phyloP scores from a whole-genome alignment of 1,140 invertebrate genomes.

The Drosophila subpulchrella region DNA sequence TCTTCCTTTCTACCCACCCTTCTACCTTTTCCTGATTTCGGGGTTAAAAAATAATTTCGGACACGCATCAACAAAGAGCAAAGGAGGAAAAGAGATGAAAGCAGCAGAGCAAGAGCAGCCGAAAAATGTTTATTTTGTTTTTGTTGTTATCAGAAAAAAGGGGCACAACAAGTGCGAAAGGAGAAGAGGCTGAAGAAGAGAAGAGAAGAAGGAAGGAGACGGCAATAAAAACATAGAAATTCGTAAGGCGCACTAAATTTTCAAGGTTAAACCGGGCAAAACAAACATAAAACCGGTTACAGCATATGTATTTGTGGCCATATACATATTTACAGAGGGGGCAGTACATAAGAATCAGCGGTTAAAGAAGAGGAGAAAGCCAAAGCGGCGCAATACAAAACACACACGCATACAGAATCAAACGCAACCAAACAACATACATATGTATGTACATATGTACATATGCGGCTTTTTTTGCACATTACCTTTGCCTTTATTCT shows the following conservation, averaged over 20 bases:
- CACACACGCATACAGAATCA: background rate
- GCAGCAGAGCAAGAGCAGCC: background rate
- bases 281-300: slow-evolving; percentile 83
- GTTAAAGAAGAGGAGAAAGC: slow-evolving; percentile 15
- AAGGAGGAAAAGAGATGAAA: background rate
- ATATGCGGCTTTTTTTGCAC: slow-evolving; percentile 1
- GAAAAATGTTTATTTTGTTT: slow-evolving; percentile 40
- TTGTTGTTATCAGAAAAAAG: slow-evolving; percentile 29
- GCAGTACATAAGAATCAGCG: slow-evolving; percentile 13
- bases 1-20: background rate
- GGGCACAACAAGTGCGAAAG: slow-evolving; percentile 75
- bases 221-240: slow-evolving; percentile 77
- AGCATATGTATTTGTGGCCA: slow-evolving; percentile 45
- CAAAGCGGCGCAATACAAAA: slow-evolving; percentile 41
- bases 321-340: slow-evolving; percentile 13
- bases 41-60: slow-evolving; percentile 26
- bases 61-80: slow-evolving; percentile 21
- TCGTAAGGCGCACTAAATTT: slow-evolving; percentile 70
- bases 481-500: slow-evolving; percentile 8
- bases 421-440: slow-evolving; percentile 3
- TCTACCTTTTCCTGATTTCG: slow-evolving; percentile 13
- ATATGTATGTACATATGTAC: background rate
- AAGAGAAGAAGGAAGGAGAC: slow-evolving; percentile 36
- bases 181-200: slow-evolving; percentile 19
- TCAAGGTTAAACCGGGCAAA: slow-evolving; percentile 83